Conservation (phyloP, 37 sponge, comb jelly and placozoan species). For the Cliona cf. orientalis region DNA sequence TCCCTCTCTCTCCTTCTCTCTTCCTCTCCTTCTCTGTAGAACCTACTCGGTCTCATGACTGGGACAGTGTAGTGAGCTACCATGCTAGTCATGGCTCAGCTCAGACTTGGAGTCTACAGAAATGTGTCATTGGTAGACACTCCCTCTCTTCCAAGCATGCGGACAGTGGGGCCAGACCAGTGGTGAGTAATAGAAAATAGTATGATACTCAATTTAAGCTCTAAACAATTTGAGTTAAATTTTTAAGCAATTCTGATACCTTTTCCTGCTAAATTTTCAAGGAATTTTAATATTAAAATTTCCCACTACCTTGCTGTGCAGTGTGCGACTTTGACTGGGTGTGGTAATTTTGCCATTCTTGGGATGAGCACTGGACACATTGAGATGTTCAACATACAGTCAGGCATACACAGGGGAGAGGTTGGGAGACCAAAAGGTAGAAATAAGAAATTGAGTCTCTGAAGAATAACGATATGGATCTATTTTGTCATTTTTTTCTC, state of each 20-base stretch:
- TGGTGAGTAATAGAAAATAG: no score
- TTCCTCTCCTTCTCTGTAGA: slow-evolving; percentile 36
- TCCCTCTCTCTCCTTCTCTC: neutral
- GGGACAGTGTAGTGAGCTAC: slow-evolving; percentile 90
- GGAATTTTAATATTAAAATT: no score
- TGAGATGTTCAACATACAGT: slow-evolving; percentile 96
- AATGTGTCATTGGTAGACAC: slow-evolving; percentile 79
- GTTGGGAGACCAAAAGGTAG: slow-evolving; percentile 70
- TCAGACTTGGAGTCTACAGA: slow-evolving; percentile 85
- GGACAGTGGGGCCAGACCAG: slow-evolving; percentile 55
- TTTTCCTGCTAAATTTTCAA: no score
- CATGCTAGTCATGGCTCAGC: slow-evolving; percentile 67
- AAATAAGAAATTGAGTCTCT: neutral
- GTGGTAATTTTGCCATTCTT: slow-evolving; percentile 88
- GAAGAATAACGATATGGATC: neutral
- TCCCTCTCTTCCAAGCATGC: slow-evolving; percentile 43
- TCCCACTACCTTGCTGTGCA: no score
- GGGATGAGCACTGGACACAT: slow-evolving; percentile 91
- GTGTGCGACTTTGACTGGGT: slow-evolving; percentile 83
- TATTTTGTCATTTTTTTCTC: neutral
- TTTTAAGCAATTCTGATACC: no score
- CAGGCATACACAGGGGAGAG: slow-evolving; percentile 89
- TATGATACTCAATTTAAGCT: no score
- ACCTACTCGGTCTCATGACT: slow-evolving; percentile 69
- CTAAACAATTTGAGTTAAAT: no score